phyloP scores from a whole-genome alignment of 1,140 invertebrate genomes.

The Euwallacea similis region DNA sequence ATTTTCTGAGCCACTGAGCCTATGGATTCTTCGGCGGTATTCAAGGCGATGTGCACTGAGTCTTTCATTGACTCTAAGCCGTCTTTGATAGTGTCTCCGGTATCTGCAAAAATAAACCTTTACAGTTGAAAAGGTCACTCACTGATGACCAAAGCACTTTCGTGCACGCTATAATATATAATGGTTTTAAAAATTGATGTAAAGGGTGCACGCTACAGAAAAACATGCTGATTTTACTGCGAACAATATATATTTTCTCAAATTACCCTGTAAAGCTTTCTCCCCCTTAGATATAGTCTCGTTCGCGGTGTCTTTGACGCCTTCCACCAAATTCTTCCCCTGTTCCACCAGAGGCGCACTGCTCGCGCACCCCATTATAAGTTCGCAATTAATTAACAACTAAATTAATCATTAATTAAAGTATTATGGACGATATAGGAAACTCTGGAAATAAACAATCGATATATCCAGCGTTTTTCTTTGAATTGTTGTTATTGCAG shows the following conservation, averaged over 20 bases:
- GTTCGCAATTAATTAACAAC: not conserved
- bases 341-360: conserved; percentile 50
- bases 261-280: conserved; percentile 47
- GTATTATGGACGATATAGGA: not conserved
- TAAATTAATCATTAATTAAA: not conserved
- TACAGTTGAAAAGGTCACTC: not conserved
- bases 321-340: conserved; percentile 48
- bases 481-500: conserved; percentile 11
- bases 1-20: conserved; percentile 45
- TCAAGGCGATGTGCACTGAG: conserved; percentile 45
- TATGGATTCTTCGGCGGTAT: conserved; percentile 47
- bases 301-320: conserved; percentile 46
- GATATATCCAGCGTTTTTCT: not conserved
- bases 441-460: not conserved
- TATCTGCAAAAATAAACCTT: conserved; percentile 39
- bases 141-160: not conserved
- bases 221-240: not conserved
- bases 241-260: conserved; percentile 1
- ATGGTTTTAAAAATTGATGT: not conserved
- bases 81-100: conserved; percentile 48
- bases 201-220: not conserved
- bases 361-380: conserved; percentile 50
- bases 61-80: conserved; percentile 48
- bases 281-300: conserved; percentile 47
- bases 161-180: not conserved